Percentiles rank a stretch among this genome's conserved stretches.
phyloP scores from a whole-genome alignment of 1,140 invertebrate genomes.

The Ceratitis capitata region DNA sequence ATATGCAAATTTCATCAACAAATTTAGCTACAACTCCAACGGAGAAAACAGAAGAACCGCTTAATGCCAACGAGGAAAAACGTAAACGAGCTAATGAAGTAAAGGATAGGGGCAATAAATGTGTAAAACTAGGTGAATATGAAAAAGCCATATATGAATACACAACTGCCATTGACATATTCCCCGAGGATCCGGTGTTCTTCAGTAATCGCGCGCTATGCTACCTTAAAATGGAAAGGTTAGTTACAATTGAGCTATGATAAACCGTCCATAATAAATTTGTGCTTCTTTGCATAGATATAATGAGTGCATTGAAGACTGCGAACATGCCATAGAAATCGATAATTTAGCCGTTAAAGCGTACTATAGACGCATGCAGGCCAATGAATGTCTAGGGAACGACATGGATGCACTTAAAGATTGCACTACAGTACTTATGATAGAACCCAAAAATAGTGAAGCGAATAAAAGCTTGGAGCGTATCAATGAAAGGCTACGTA shows the following conservation, averaged over 20 bases:
- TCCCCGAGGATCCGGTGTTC: constrained; percentile 82
- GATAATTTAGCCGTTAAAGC: constrained; percentile 57
- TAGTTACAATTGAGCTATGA: not conserved
- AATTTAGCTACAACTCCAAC: constrained; percentile 47
- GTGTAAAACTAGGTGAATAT: constrained; percentile 82
- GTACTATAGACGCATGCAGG: constrained; percentile 63
- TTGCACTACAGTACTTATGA: constrained; percentile 56
- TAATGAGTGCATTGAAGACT: constrained; percentile 56
- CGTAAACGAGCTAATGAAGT: constrained; percentile 64
- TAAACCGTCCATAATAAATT: not conserved
- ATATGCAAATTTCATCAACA: not conserved
- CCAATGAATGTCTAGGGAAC: constrained; percentile 59
- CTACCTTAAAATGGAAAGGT: constrained; percentile 85
- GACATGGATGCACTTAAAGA: constrained; percentile 61
- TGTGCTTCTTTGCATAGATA: constrained; percentile 46
- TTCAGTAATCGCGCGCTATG: constrained; percentile 91
- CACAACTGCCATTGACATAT: constrained; percentile 78
- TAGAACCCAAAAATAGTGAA: constrained; percentile 60
- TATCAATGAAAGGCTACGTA: constrained; percentile 53
- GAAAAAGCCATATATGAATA: constrained; percentile 83
- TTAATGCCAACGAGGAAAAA: constrained; percentile 57
- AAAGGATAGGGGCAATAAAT: constrained; percentile 80
- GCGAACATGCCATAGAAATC: constrained; percentile 54
- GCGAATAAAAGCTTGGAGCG: constrained; percentile 56
- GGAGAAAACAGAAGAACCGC: constrained; percentile 54